Percentiles rank a stretch among this genome's conserved stretches.
Evolutionary conservation across 2,797 vertebrate species (phyloP).

Genomic region (Sebastolobus alascanus): DNA sequence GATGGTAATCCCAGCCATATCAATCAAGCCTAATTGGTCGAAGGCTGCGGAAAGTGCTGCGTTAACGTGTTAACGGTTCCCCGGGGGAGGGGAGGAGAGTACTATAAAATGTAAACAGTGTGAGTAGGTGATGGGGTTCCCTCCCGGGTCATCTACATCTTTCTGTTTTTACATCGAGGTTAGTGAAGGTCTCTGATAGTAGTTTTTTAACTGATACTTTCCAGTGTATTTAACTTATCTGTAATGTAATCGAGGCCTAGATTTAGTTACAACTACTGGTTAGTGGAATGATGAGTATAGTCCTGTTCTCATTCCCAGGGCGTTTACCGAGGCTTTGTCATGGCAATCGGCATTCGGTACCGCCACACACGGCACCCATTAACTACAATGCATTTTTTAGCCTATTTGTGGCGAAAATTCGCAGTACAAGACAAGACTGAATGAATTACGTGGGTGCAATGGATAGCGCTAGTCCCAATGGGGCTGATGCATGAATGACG

Average conservation of each 20-base stretch:
- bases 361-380: too few species aligned
- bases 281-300: not conserved
- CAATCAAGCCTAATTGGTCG: conserved; percentile 61
- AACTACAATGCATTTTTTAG: too few species aligned
- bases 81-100: not conserved
- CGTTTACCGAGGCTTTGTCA: too few species aligned
- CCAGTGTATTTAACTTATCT: not conserved
- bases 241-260: not conserved
- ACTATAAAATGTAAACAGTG: conserved; percentile 19
- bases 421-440: too few species aligned
- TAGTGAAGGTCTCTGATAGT: not conserved
- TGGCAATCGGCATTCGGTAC: too few species aligned
- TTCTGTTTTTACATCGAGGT: not conserved
- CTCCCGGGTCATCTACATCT: conserved; percentile 7
- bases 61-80: conserved; percentile 33
- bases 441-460: too few species aligned
- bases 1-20: conserved; percentile 42
- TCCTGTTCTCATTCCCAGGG: too few species aligned
- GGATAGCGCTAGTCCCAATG: fast-evolving
- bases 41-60: conserved; percentile 37
- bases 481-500: too few species aligned
- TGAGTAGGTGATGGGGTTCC: conserved; percentile 1
- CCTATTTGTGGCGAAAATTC: too few species aligned
- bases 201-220: not conserved
- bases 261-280: not conserved